These are phyloP conservation scores for Sebastes itinus DNA, from an alignment of 2,797 vertebrate genomes.

Conservation along the genomic window DNA sequence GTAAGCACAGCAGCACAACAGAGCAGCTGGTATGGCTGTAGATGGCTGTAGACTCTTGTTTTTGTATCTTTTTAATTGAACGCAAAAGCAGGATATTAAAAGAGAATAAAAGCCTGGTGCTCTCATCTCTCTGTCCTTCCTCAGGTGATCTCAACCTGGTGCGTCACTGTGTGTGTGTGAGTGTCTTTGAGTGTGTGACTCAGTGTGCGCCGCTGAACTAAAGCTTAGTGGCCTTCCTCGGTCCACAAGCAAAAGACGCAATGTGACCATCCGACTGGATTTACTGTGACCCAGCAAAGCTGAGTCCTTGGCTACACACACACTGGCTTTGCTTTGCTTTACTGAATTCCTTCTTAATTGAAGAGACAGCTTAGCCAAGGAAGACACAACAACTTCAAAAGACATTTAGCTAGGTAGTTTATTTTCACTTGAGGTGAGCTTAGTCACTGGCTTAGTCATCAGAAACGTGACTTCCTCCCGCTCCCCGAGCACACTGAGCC, in stretches of 20 bases:
- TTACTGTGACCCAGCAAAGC: slow-evolving; percentile 67
- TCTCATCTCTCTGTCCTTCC: slow-evolving; percentile 18
- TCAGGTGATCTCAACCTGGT: slow-evolving; percentile 35
- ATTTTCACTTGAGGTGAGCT: slow-evolving; percentile 68
- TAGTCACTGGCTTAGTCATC: slow-evolving; percentile 67
- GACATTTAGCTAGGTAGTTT: slow-evolving; percentile 66
- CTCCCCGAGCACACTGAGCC: neutral
- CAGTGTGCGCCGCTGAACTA: slow-evolving; percentile 37
- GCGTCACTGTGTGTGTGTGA: slow-evolving; percentile 22
- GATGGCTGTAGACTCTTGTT: neutral
- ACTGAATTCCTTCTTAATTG: slow-evolving; percentile 58
- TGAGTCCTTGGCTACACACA: slow-evolving; percentile 42
- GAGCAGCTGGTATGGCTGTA: neutral
- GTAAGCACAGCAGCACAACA: neutral
- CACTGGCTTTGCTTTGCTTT: slow-evolving; percentile 47
- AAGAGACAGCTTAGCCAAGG: slow-evolving; percentile 68
- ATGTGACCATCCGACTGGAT: slow-evolving; percentile 60
- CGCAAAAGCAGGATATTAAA: neutral
- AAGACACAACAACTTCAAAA: slow-evolving; percentile 59
- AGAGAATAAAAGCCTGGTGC: slow-evolving; percentile 4
- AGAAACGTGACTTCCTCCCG: slow-evolving; percentile 23
- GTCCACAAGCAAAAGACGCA: slow-evolving; percentile 48
- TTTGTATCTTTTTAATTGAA: slow-evolving; percentile 1
- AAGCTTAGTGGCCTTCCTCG: slow-evolving; percentile 69
- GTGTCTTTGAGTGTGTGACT: slow-evolving; percentile 7